phyloP scores from a whole-genome alignment of 1,140 invertebrate species.

The Phortica variegata region DNA sequence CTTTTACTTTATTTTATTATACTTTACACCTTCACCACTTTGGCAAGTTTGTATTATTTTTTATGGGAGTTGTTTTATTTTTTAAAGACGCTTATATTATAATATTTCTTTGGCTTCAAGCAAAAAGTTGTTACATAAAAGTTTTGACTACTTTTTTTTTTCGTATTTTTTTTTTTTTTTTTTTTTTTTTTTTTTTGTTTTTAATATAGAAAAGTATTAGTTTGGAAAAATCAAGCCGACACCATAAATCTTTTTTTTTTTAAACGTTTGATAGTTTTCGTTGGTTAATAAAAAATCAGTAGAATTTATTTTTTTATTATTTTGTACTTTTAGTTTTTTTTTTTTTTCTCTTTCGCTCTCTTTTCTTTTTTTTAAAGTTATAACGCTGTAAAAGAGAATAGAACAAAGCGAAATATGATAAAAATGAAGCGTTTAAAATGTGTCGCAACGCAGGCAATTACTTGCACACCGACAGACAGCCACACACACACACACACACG shows the following conservation, averaged over 20 bases:
- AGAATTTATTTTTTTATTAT: slow-evolving; percentile 19
- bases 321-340: neutral
- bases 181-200: slow-evolving; percentile 12
- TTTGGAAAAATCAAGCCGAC: no score
- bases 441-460: slow-evolving; percentile 15
- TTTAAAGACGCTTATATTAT: no score
- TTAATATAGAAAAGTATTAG: slow-evolving; percentile 15
- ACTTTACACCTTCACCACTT: slow-evolving; percentile 33
- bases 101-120: no score
- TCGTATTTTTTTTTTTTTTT: slow-evolving; percentile 2
- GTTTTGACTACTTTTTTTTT: slow-evolving; percentile 24
- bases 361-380: slow-evolving; percentile 28
- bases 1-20: slow-evolving; percentile 10
- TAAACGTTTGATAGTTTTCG: no score
- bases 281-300: slow-evolving; percentile 13
- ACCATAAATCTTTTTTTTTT: no score
- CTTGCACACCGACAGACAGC: slow-evolving; percentile 25
- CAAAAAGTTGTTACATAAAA: no score
- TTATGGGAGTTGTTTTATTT: slow-evolving; percentile 18
- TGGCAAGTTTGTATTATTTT: slow-evolving; percentile 17
- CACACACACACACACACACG: slow-evolving; percentile 17
- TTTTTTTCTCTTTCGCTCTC: neutral
- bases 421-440: slow-evolving; percentile 29
- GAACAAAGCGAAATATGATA: no score
- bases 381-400: slow-evolving; percentile 39